Evolutionary conservation across 2,797 vertebrate species (phyloP).

Genomic region (Acrocephalus scirpaceus): DNA sequence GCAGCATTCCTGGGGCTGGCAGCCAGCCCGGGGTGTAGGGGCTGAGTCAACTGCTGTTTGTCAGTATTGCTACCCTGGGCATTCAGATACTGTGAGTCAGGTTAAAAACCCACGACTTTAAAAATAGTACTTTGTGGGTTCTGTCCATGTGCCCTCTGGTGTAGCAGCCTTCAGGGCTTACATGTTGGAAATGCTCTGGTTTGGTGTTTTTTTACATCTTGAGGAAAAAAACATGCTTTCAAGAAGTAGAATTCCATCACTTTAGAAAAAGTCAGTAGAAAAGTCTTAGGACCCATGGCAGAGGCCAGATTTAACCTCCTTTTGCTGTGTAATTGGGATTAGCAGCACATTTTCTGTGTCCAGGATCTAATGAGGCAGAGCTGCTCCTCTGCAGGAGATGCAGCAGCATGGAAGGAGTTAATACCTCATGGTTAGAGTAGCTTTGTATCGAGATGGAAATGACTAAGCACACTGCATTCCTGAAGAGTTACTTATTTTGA

Average conservation of each 20-base stretch:
- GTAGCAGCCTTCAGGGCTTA: not conserved
- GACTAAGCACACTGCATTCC: conserved; percentile 12
- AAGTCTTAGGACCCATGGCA: not conserved
- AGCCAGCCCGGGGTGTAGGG: not conserved
- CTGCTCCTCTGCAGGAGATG: not conserved
- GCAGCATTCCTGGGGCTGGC: not conserved
- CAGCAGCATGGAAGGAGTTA: not conserved
- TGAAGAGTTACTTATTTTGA: conserved; percentile 32
- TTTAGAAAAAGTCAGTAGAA: not conserved
- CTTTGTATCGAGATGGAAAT: not conserved
- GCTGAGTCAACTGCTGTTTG: not conserved
- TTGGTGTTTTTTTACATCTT: not conserved
- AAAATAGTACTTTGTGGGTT: not conserved
- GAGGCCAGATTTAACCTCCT: not conserved
- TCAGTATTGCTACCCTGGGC: not conserved
- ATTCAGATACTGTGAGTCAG: not conserved
- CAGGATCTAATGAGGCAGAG: not conserved
- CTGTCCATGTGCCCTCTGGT: not conserved
- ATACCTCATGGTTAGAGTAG: not conserved
- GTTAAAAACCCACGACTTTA: not conserved
- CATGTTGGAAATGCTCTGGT: not conserved
- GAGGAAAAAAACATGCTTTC: not conserved
- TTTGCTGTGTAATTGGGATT: not conserved
- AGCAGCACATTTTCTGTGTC: not conserved
- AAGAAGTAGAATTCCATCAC: not conserved